Percentiles rank a stretch among this genome's conserved stretches.
phyloP scores from a whole-genome alignment of 2,113 vertebrate species.

The Sigmodon hispidus region DNA sequence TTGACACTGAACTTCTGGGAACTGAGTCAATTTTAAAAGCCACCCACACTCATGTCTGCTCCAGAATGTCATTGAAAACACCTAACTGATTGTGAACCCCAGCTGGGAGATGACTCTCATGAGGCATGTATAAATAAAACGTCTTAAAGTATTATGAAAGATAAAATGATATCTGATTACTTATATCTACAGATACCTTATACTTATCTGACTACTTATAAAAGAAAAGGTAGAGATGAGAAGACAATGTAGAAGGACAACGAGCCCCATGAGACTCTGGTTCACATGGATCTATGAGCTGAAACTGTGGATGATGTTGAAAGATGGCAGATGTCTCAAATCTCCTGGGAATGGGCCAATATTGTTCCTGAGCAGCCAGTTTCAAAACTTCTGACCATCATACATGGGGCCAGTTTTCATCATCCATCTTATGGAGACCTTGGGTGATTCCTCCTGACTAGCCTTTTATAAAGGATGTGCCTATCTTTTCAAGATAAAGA shows the following conservation, averaged over 20 bases:
- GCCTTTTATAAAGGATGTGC: background rate
- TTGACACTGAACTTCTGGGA: constrained; percentile 4
- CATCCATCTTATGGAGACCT: background rate
- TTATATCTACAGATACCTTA: too few species aligned
- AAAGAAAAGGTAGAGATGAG: background rate
- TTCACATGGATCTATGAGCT: background rate
- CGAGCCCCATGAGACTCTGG: background rate
- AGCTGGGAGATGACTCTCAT: background rate
- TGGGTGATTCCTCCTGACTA: background rate
- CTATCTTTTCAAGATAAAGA: constrained; percentile 7
- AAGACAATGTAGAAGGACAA: background rate
- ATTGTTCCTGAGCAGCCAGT: background rate
- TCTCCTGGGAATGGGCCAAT: background rate
- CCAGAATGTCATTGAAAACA: background rate
- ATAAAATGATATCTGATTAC: background rate
- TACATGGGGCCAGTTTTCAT: background rate
- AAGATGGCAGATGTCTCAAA: background rate
- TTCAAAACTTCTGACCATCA: background rate
- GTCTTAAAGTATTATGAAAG: constrained; percentile 10
- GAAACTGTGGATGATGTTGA: background rate
- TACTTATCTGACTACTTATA: background rate
- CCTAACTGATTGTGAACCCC: background rate
- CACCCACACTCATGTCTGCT: background rate
- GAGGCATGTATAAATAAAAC: background rate
- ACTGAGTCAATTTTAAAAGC: background rate